These are phyloP conservation scores for Nasonovia ribisnigri DNA, from an alignment of 2,888 invertebrate species.

Conservation along the genomic window DNA sequence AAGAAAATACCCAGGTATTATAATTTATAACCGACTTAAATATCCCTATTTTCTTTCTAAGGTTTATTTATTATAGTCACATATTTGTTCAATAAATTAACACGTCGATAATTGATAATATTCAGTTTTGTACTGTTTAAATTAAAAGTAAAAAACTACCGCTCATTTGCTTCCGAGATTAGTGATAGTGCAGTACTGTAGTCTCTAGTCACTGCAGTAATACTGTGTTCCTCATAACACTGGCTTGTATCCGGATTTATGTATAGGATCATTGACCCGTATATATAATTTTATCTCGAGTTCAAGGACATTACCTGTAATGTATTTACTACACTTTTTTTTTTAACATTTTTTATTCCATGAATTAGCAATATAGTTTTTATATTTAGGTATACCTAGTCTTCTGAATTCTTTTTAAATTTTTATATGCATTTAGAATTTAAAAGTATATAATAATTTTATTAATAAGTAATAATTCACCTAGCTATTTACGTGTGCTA, in stretches of 20 bases:
- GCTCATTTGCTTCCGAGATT: neutral
- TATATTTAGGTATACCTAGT: neutral
- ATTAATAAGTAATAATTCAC: neutral
- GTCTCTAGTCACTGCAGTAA: too few relatives aligned
- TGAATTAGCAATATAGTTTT: neutral
- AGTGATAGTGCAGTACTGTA: neutral
- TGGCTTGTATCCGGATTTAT: neutral
- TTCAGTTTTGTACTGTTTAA: neutral
- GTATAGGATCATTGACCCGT: slow-evolving; percentile 39
- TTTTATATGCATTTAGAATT: neutral
- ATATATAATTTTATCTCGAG: slow-evolving; percentile 30
- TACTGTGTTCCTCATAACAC: neutral
- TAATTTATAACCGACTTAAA: too few relatives aligned
- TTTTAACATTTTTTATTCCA: neutral
- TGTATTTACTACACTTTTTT: neutral
- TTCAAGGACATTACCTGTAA: slow-evolving; percentile 47
- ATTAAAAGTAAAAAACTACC: neutral
- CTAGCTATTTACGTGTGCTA: neutral
- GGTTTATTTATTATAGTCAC: neutral
- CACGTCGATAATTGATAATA: neutral
- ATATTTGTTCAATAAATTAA: neutral
- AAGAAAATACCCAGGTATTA: too few relatives aligned
- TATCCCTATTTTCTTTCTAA: neutral
- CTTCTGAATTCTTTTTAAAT: neutral
- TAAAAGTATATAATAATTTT: neutral